Percentiles rank a stretch among this genome's conserved stretches.
phyloP scores from a whole-genome alignment of 1,140 invertebrate genomes.

The Cryptotermes secundus region DNA sequence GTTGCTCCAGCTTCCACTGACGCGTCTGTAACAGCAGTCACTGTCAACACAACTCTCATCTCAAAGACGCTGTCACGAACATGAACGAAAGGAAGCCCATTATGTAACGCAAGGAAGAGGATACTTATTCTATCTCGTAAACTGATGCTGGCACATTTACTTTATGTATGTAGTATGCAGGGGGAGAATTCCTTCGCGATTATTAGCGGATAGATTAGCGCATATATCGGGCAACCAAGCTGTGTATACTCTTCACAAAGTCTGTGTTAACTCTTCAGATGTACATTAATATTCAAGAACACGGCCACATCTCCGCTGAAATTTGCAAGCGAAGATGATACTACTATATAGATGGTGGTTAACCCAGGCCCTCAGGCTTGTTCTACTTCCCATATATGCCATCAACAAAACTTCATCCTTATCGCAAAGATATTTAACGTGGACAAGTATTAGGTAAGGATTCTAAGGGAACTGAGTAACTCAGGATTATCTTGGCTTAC shows the following conservation, averaged over 20 bases:
- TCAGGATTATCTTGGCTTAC: neutral
- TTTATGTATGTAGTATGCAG: neutral
- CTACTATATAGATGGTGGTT: neutral
- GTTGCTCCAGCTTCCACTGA: too few relatives aligned
- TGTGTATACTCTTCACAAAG: neutral
- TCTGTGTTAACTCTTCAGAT: slow-evolving; percentile 14
- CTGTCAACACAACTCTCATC: too few relatives aligned
- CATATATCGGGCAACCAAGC: neutral
- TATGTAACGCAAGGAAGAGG: neutral
- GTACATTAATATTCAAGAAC: slow-evolving; percentile 18
- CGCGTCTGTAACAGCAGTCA: too few relatives aligned
- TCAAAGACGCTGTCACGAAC: too few relatives aligned
- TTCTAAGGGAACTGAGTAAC: neutral
- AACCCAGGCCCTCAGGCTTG: neutral
- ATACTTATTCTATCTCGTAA: neutral
- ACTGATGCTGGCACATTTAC: neutral
- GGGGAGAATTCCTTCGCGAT: neutral
- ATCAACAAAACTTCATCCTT: neutral
- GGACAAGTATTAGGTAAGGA: neutral
- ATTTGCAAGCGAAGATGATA: neutral
- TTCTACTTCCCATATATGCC: neutral
- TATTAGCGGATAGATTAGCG: neutral
- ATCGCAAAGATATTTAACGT: neutral
- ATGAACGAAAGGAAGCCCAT: neutral
- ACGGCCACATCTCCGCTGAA: neutral